phyloP scores from a whole-genome alignment of 1,140 invertebrate species.

The Asobara japonica region DNA sequence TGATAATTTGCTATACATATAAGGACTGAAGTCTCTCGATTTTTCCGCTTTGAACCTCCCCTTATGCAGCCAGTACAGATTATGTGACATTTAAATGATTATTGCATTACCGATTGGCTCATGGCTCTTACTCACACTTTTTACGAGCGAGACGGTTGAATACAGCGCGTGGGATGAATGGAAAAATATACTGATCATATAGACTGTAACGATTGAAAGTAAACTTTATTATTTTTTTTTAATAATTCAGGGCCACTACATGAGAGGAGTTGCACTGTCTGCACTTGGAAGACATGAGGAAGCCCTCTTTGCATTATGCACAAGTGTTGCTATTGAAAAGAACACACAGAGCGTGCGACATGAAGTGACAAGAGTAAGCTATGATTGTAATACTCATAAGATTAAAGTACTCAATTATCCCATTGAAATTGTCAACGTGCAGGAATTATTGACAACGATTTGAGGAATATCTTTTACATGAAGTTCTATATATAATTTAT shows the following conservation, averaged over 20 bases:
- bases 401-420: neutral
- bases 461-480: no score
- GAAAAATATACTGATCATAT: neutral
- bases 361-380: conserved; percentile 64
- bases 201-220: neutral
- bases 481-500: no score
- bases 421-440: neutral
- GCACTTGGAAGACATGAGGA: conserved; percentile 75
- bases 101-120: neutral
- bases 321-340: conserved; percentile 71
- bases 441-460: neutral
- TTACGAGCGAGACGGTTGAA: neutral
- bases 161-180: neutral
- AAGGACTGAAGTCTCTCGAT: no score
- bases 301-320: conserved; percentile 73
- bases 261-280: conserved; percentile 72
- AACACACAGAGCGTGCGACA: conserved; percentile 63
- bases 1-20: no score
- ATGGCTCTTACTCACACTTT: neutral
- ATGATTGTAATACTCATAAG: neutral
- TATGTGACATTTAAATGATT: neutral
- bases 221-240: conserved; percentile 8
- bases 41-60: no score
- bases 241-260: conserved; percentile 73
- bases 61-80: no score